These are phyloP conservation scores for Lydus trimaculatus DNA, from an alignment of 2,888 invertebrate species.

Conservation along the genomic window DNA sequence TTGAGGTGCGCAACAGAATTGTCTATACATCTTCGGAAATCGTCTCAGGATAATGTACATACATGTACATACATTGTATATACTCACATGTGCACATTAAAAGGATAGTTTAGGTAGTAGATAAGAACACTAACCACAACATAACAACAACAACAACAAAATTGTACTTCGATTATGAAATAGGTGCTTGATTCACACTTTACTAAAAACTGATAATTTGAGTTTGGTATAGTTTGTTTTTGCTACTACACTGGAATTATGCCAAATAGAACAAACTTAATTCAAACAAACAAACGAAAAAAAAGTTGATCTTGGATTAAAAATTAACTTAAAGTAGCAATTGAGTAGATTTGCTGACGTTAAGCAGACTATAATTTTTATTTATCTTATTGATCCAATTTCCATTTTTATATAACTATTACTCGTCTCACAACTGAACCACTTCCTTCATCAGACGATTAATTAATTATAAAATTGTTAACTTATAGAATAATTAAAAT, in stretches of 20 bases:
- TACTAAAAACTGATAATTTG: neutral
- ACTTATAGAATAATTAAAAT: too few species aligned
- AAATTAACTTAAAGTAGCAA: neutral
- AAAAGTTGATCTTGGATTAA: neutral
- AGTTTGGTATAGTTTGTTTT: neutral
- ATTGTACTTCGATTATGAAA: too few species aligned
- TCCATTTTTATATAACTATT: neutral
- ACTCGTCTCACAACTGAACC: neutral
- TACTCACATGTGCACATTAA: neutral
- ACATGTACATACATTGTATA: neutral
- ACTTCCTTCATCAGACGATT: neutral
- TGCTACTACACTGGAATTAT: neutral
- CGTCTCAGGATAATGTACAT: slow-evolving; percentile 9
- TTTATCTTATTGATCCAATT: neutral
- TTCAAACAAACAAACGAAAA: neutral
- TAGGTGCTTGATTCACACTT: neutral
- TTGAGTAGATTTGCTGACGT: neutral
- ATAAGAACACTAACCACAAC: neutral
- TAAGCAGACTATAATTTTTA: neutral
- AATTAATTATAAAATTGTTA: neutral
- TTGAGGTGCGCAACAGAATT: slow-evolving; percentile 39
- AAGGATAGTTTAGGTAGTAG: neutral
- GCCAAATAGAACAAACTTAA: neutral
- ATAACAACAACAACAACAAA: neutral
- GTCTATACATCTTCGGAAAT: neutral